These are phyloP conservation scores for Thamnaconus septentrionalis DNA, from an alignment of 2,113 vertebrate species.

Conservation along the genomic window DNA sequence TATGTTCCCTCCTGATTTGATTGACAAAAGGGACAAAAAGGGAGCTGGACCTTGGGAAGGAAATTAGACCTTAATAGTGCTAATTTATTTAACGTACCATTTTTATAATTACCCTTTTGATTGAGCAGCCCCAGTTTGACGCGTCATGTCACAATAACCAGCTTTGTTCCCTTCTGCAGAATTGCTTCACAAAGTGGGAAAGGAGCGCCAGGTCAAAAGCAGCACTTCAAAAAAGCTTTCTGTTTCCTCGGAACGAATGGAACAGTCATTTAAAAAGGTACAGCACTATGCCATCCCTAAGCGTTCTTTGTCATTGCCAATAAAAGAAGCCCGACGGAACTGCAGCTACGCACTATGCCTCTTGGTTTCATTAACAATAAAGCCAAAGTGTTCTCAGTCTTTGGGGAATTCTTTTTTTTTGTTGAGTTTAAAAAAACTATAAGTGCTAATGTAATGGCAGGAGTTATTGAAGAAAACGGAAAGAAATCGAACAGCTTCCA, in stretches of 20 bases:
- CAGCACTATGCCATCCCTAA: conserved; percentile 44
- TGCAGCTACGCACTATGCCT: conserved; percentile 37
- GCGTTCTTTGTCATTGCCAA: conserved; percentile 65
- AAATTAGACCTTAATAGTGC: conserved; percentile 79
- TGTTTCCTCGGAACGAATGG: conserved; percentile 74
- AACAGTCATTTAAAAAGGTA: conserved; percentile 86
- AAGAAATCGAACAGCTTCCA: conserved; percentile 68
- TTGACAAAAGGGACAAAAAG: conserved; percentile 47
- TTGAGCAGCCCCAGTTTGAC: conserved; percentile 64
- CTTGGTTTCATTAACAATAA: conserved; percentile 13
- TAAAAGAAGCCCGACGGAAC: conserved; percentile 52
- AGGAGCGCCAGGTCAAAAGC: conserved; percentile 77
- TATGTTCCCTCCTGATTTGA: conserved; percentile 27
- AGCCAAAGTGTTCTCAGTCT: conserved; percentile 19
- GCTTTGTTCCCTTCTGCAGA: conserved; percentile 82
- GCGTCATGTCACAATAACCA: conserved; percentile 65
- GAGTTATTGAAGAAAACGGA: conserved; percentile 74
- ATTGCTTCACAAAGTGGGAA: conserved; percentile 73
- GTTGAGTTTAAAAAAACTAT: conserved; percentile 1
- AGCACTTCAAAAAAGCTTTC: conserved; percentile 78
- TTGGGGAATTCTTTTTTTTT: not conserved
- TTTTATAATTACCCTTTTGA: conserved; percentile 65
- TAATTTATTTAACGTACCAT: conserved; percentile 77
- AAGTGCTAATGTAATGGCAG: conserved; percentile 31
- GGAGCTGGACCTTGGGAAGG: conserved; percentile 25